A percentile compares a stretch with the other conserved stretches of the same genome.
Conservation (phyloP, 1,140 invertebrate genomes). For the Parapsyche elsis region DNA sequence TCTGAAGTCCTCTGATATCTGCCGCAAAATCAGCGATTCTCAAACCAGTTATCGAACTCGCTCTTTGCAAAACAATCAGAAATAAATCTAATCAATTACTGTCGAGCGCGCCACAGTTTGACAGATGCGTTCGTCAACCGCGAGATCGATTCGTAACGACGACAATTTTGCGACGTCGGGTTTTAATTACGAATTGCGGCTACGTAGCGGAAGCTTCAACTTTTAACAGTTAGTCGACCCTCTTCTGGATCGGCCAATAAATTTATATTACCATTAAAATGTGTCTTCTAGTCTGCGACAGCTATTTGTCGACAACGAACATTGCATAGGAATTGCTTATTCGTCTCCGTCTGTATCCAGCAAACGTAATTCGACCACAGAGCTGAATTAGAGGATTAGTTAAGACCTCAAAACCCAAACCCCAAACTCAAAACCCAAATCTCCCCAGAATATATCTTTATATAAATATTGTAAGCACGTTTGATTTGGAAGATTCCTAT, state of each 20-base stretch:
- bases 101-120: background rate
- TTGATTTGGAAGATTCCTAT: no score
- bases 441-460: no score
- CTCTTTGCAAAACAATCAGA: background rate
- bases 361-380: no score
- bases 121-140: background rate
- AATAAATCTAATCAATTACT: background rate
- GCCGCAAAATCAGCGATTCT: background rate
- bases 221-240: slow-evolving; percentile 40
- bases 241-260: slow-evolving; percentile 39
- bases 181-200: slow-evolving; percentile 47
- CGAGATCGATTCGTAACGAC: background rate
- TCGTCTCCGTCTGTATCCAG: no score
- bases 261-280: slow-evolving; percentile 40
- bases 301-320: no score
- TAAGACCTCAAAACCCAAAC: no score
- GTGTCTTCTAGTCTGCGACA: slow-evolving; percentile 13
- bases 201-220: slow-evolving; percentile 35
- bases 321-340: no score
- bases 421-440: no score
- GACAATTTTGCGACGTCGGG: slow-evolving; percentile 38
- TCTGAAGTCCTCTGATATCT: background rate
- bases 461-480: no score
- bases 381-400: no score
- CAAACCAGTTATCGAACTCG: background rate